Percentiles rank a stretch among this genome's conserved stretches.
phyloP scores from a whole-genome alignment of 2,113 vertebrate genomes.

The Leucoraja erinaceus region DNA sequence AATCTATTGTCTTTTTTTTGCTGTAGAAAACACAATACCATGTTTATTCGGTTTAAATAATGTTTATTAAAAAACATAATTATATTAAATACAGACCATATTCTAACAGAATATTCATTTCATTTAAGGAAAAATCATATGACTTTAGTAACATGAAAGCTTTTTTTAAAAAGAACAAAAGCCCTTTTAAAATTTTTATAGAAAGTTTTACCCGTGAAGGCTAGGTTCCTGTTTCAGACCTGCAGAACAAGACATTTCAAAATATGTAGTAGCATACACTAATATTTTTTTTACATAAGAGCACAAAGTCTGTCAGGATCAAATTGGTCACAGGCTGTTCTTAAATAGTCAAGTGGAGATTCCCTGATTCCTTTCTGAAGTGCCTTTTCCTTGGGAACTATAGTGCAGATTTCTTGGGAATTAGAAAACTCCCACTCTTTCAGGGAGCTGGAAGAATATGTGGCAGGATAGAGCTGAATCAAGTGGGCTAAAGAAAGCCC shows the following conservation, averaged over 20 bases:
- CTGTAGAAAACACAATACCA: constrained; percentile 29
- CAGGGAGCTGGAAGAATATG: constrained; percentile 35
- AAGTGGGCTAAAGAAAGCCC: neutral
- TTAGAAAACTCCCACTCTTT: constrained; percentile 40
- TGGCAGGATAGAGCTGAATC: constrained; percentile 40
- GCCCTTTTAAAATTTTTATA: constrained; percentile 48
- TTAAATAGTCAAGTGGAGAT: constrained; percentile 62
- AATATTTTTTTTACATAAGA: constrained; percentile 42
- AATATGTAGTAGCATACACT: constrained; percentile 37
- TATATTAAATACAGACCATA: constrained; percentile 53
- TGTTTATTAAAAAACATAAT: constrained; percentile 54
- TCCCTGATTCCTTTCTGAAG: constrained; percentile 58
- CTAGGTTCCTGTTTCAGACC: constrained; percentile 43
- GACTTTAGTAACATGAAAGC: constrained; percentile 47
- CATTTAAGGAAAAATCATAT: constrained; percentile 47
- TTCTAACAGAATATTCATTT: constrained; percentile 48
- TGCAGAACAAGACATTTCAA: constrained; percentile 40
- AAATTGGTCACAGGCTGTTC: constrained; percentile 50
- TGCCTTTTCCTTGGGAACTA: constrained; percentile 54
- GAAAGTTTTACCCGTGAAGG: constrained; percentile 50
- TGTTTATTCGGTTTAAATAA: constrained; percentile 50
- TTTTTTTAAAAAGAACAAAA: constrained; percentile 43
- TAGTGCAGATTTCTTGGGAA: constrained; percentile 61
- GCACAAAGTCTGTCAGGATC: constrained; percentile 44
- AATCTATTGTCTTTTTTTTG: constrained; percentile 14